Evolutionary conservation across 2,888 invertebrate genomes (phyloP), one percentile per base, ranked within the genome.

Genomic region (Steinernema hermaphroditum): DNA sequence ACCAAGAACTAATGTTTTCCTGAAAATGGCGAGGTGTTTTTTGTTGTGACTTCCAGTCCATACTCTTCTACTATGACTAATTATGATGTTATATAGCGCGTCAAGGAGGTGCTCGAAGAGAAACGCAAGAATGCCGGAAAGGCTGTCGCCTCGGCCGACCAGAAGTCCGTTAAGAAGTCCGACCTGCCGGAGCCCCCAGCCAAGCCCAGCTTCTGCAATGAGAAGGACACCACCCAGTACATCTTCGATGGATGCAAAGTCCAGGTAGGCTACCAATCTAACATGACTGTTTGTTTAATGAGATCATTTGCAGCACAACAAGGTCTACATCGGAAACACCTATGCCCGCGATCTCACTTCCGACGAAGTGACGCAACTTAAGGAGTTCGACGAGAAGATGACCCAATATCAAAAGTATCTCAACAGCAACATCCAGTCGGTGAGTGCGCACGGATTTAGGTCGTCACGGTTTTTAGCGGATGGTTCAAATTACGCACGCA

Each of bases 201-300:
- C 68, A 81, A 81, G 76, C 85, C 85, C 43, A 81, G 82, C 9
- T 85, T 85, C 83, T 85, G 85, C 76, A 74, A 74, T 19, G 84
- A 81, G 70, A 80, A 85, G 68, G 81, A 80, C 70, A 84, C 84
- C 12, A 85, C 85, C 37, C 85, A 85, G 75, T 85, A 85, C 78
- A 80, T 82, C 75, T 85, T 85, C 71, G 85, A 84, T 71, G 84
- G 84, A 62, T 83, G 82, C 74, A 81, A 81, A 78, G 79, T 83
- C 44, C 68, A 72, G 70, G 71, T 54, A 72, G 27, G n/a, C 9
- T 9, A 14, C 43, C n/a, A n/a, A n/a, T n/a, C n/a, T n/a, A n/a
- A n/a, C n/a, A n/a, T n/a, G 43, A 41, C 14, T 14, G 43, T 41
- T 41, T 14, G 43, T 41, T 72, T 70, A 71, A 44, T 69, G 46